phyloP scores from a whole-genome alignment of 2,888 invertebrate species.

The Metalampra italica region DNA sequence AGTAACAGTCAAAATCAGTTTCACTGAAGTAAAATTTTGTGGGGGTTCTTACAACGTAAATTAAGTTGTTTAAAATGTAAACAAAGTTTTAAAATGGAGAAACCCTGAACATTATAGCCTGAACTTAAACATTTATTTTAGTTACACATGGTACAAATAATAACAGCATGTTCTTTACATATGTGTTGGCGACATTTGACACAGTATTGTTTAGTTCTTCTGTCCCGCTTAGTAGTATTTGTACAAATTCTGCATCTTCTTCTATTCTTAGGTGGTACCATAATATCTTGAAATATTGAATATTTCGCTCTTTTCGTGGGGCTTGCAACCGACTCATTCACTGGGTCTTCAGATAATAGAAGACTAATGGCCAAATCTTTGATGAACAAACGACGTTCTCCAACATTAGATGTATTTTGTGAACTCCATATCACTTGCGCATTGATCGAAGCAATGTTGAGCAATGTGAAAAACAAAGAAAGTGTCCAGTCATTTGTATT shows the following conservation, averaged over 20 bases:
- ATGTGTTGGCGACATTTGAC: conserved; percentile 52
- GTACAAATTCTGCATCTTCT: conserved; percentile 50
- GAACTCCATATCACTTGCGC: conserved; percentile 66
- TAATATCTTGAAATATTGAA: conserved; percentile 11
- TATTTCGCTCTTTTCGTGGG: conserved; percentile 22
- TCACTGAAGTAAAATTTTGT: too few species aligned
- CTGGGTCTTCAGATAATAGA: conserved; percentile 30
- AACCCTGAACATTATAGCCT: too few species aligned
- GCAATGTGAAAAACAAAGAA: conserved; percentile 58
- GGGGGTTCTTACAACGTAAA: too few species aligned
- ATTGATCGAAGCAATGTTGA: conserved; percentile 65
- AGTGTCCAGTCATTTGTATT: conserved; percentile 65
- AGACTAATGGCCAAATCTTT: conserved; percentile 54
- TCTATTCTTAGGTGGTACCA: conserved; percentile 31
- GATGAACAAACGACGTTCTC: conserved; percentile 53
- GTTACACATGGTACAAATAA: conserved; percentile 49
- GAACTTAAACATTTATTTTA: neutral
- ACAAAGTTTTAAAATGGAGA: too few species aligned
- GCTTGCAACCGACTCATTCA: conserved; percentile 14
- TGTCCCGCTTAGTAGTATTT: conserved; percentile 45
- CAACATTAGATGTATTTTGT: conserved; percentile 29
- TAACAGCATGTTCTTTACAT: conserved; percentile 59
- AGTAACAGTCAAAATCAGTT: too few species aligned
- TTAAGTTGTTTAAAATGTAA: too few species aligned
- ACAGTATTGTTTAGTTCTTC: conserved; percentile 56